Conservation (phyloP, 2,113 vertebrate species). For the Charadrius vociferus region DNA sequence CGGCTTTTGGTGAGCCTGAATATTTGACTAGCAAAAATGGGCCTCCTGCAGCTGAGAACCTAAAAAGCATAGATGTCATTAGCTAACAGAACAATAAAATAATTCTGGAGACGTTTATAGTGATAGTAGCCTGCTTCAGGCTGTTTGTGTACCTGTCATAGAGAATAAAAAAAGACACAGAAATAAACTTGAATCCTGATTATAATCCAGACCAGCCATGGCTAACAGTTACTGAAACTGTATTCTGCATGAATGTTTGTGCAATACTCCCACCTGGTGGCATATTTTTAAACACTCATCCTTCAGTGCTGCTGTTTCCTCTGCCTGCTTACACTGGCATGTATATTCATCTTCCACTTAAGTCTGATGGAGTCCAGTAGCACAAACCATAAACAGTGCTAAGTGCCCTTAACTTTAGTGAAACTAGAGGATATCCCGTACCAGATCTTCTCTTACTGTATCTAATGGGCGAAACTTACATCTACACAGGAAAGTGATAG, state of each 20-base stretch:
- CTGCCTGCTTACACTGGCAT: background rate
- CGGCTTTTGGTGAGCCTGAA: background rate
- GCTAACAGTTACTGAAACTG: background rate
- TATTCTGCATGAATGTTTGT: background rate
- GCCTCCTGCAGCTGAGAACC: background rate
- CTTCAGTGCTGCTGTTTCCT: background rate
- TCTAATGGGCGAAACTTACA: background rate
- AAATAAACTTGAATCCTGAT: background rate
- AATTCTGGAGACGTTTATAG: background rate
- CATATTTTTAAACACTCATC: background rate
- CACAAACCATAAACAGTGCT: background rate
- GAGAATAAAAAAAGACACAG: background rate
- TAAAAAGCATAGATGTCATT: background rate
- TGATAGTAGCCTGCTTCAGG: background rate
- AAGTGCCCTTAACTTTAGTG: background rate
- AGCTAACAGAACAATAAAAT: background rate
- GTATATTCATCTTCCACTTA: background rate
- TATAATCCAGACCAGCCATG: background rate
- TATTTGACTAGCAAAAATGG: background rate
- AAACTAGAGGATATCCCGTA: background rate
- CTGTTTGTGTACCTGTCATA: background rate
- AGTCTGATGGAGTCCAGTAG: background rate
- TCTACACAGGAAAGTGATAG: rapidly evolving
- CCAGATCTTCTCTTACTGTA: background rate
- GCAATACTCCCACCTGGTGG: slow-evolving; percentile 23